A percentile compares a stretch with the other conserved stretches of the same genome.
Conservation (phyloP, 1,140 invertebrate species). For the Bicyclus anynana region DNA sequence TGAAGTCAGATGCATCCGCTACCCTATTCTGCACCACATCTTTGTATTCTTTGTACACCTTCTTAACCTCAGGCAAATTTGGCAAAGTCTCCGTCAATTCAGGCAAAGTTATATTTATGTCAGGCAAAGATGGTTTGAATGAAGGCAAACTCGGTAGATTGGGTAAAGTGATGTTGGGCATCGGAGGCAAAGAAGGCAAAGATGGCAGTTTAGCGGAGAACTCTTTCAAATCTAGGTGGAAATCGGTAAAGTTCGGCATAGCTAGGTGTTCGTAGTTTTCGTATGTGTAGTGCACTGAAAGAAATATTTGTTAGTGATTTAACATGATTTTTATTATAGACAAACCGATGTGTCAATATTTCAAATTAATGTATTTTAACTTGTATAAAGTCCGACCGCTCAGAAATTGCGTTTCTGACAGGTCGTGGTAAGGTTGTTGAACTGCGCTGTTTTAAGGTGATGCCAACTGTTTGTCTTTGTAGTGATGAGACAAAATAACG, state of each 20-base stretch:
- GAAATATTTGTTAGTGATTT: slow-evolving; percentile 33
- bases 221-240: slow-evolving; percentile 52
- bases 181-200: slow-evolving; percentile 39
- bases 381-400: too few relatives aligned
- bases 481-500: too few relatives aligned
- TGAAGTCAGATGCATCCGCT: slow-evolving; percentile 57
- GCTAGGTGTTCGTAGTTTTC: slow-evolving; percentile 66
- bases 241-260: slow-evolving; percentile 65
- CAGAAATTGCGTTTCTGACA: too few relatives aligned
- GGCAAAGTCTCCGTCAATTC: slow-evolving; percentile 41
- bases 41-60: slow-evolving; percentile 63
- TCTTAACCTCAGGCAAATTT: slow-evolving; percentile 46
- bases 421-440: too few relatives aligned
- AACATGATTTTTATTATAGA: neutral
- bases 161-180: slow-evolving; percentile 53
- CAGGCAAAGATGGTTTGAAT: slow-evolving; percentile 44
- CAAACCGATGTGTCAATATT: too few relatives aligned
- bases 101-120: slow-evolving; percentile 60
- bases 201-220: slow-evolving; percentile 45
- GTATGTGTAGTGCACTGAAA: slow-evolving; percentile 73
- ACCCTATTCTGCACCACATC: slow-evolving; percentile 61
- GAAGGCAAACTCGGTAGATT: slow-evolving; percentile 14
- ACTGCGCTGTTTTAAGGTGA: too few relatives aligned
- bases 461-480: too few relatives aligned
- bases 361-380: too few relatives aligned